phyloP scores from a whole-genome alignment of 2,797 vertebrate genomes.

The Lophura swinhoii region DNA sequence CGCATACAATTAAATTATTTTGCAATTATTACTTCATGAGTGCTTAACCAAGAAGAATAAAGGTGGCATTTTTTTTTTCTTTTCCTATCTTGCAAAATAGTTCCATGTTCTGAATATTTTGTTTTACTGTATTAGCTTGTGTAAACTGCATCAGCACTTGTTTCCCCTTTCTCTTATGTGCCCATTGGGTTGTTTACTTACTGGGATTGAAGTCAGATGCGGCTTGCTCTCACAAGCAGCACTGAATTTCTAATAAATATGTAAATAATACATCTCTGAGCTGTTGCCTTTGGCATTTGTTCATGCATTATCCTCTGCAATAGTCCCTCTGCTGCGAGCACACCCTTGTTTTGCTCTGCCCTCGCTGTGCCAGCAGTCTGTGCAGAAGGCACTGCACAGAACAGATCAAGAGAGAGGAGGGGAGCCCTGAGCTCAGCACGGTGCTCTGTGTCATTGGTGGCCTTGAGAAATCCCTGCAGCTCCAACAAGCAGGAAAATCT shows the following conservation, averaged over 20 bases:
- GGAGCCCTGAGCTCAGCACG: background rate
- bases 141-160: constrained; percentile 66
- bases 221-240: constrained; percentile 75
- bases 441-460: accelerated
- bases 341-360: constrained; percentile 9
- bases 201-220: constrained; percentile 85
- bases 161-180: constrained; percentile 76
- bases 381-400: background rate
- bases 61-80: constrained; percentile 13
- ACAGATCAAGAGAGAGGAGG: background rate
- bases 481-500: background rate
- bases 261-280: constrained; percentile 81
- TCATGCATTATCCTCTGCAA: constrained; percentile 31
- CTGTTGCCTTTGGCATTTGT: constrained; percentile 58
- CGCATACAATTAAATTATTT: constrained; percentile 80
- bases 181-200: constrained; percentile 87
- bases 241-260: constrained; percentile 88
- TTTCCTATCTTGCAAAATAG: constrained; percentile 40
- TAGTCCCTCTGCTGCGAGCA: constrained; percentile 40
- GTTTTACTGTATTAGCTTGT: constrained; percentile 76
- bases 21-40: constrained; percentile 70
- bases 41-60: constrained; percentile 61
- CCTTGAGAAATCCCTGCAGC: background rate
- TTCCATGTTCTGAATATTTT: constrained; percentile 67
- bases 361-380: background rate